phyloP scores from a whole-genome alignment of 2,113 vertebrate genomes.

The Cinclus mexicanus region DNA sequence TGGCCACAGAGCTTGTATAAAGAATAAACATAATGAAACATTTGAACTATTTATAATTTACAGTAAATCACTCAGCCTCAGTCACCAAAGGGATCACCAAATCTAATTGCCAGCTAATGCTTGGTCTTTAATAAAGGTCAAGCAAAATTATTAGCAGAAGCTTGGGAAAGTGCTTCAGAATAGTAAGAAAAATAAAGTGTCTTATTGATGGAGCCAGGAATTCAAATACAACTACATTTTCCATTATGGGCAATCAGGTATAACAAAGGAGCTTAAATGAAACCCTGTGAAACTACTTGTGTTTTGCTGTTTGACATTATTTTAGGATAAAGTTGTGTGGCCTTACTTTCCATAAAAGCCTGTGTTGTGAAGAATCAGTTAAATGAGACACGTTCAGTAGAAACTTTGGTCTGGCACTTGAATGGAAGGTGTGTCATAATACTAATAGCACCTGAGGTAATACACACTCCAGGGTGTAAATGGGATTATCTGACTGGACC shows the following conservation, averaged over 20 bases:
- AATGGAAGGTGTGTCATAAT: not conserved
- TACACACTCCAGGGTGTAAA: not conserved
- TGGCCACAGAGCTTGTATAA: conserved; percentile 34
- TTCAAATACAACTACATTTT: not conserved
- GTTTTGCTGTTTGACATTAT: not conserved
- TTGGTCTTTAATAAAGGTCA: conserved; percentile 62
- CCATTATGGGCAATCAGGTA: not conserved
- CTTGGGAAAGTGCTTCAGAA: not conserved
- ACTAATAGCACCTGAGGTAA: not conserved
- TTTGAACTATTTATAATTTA: conserved; percentile 31
- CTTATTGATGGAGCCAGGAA: not conserved
- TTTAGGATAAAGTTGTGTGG: not conserved
- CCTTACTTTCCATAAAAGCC: not conserved
- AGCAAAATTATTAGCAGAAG: conserved; percentile 42
- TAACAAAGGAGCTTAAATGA: not conserved
- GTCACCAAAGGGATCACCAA: conserved; percentile 23
- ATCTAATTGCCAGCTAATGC: conserved; percentile 42
- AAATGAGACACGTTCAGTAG: not conserved
- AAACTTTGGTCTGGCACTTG: not conserved
- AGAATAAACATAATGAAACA: conserved; percentile 46
- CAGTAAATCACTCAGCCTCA: conserved; percentile 23
- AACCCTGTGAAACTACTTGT: not conserved
- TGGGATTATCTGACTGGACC: not conserved
- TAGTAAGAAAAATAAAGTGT: conserved; percentile 1
- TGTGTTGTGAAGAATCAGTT: not conserved